A percentile compares a stretch with the other conserved stretches of the same genome.
Evolutionary conservation across 2,113 vertebrate species (phyloP).

Genomic region (Galeopterus variegatus): DNA sequence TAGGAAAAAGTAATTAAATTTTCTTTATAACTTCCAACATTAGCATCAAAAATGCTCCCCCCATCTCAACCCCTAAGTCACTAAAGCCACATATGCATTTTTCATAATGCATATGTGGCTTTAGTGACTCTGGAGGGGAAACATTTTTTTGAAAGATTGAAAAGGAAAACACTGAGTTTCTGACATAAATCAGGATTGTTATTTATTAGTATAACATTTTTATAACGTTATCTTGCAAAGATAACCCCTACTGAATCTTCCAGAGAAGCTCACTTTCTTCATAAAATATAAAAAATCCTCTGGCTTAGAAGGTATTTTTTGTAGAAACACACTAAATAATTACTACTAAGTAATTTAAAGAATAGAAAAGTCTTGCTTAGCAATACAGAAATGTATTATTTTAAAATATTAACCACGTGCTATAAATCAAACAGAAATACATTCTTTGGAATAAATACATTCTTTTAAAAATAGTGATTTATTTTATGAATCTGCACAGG

Average conservation of each 20-base stretch:
- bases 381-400: conserved; percentile 63
- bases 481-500: conserved; percentile 90
- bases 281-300: conserved; percentile 56
- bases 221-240: conserved; percentile 47
- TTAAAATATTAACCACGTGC: conserved; percentile 69
- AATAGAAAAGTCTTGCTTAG: conserved; percentile 59
- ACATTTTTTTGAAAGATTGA: neutral
- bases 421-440: conserved; percentile 70
- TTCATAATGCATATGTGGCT: no score
- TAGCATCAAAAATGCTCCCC: conserved; percentile 50
- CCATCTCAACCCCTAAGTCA: neutral
- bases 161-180: conserved; percentile 37
- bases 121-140: neutral
- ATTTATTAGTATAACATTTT: conserved; percentile 54
- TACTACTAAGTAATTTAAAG: conserved; percentile 57
- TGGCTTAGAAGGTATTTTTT: conserved; percentile 9
- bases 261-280: conserved; percentile 47
- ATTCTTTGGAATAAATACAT: conserved; percentile 69
- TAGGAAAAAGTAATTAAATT: conserved; percentile 56
- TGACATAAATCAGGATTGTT: conserved; percentile 45
- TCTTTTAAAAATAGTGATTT: conserved; percentile 79
- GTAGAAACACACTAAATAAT: conserved; percentile 62
- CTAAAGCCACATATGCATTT: neutral
- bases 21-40: conserved; percentile 65
- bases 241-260: neutral